A percentile compares a stretch with the other conserved stretches of the same genome.
Evolutionary conservation across 1,140 invertebrate genomes (phyloP).

Genomic region (Sipha flava): DNA sequence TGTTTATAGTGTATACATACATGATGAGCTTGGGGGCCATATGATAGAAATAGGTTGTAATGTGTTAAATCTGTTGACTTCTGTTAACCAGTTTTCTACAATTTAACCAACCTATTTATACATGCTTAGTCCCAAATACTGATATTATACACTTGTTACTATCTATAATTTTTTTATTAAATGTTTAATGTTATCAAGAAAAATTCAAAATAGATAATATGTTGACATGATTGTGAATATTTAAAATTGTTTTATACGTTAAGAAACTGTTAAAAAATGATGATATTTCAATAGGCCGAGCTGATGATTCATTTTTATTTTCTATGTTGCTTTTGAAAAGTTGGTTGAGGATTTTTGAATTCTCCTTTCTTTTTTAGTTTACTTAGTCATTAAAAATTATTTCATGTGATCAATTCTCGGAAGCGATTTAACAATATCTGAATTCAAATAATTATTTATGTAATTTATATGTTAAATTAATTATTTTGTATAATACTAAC

Average conservation of each 20-base stretch:
- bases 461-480: not conserved
- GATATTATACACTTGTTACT: not conserved
- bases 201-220: too few species aligned
- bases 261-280: too few species aligned
- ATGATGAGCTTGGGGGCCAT: constrained; percentile 19
- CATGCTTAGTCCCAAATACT: constrained; percentile 14
- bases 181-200: too few species aligned
- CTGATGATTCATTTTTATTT: not conserved
- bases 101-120: not conserved
- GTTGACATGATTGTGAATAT: too few species aligned
- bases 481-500: not conserved
- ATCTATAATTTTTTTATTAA: not conserved
- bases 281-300: constrained; percentile 26
- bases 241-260: too few species aligned
- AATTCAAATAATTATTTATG: too few species aligned
- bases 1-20: not conserved
- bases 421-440: constrained; percentile 11
- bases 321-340: not conserved
- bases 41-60: not conserved
- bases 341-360: not conserved
- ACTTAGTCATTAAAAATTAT: not conserved
- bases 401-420: constrained; percentile 6
- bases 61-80: not conserved
- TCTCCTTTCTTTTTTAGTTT: not conserved
- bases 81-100: not conserved